phyloP scores from a whole-genome alignment of 2,888 invertebrate genomes.

The Dryobota labecula region DNA sequence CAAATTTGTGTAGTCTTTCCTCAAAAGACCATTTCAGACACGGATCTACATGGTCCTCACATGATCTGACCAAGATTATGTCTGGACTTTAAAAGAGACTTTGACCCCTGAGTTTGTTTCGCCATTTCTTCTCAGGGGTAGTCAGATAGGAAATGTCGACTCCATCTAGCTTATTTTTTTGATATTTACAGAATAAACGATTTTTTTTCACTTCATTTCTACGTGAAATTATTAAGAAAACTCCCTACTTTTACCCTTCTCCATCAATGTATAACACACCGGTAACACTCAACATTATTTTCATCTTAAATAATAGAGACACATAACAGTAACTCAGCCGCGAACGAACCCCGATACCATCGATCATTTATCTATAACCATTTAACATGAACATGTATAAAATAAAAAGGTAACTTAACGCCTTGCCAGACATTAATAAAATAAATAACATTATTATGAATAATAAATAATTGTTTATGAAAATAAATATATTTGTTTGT shows the following conservation, averaged over 20 bases:
- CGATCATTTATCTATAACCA: conserved; percentile 56
- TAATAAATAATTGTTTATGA: conserved; percentile 67
- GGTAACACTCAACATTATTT: conserved; percentile 23
- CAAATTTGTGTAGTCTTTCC: too few relatives aligned
- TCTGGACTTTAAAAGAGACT: too few relatives aligned
- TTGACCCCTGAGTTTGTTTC: too few relatives aligned
- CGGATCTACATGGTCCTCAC: too few relatives aligned
- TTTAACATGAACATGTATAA: conserved; percentile 42
- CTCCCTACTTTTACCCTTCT: not conserved
- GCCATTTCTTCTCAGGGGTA: too few relatives aligned
- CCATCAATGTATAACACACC: conserved; percentile 11
- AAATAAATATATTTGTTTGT: conserved; percentile 13
- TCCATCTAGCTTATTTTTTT: too few relatives aligned
- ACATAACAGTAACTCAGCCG: conserved; percentile 49
- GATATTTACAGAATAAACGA: too few relatives aligned
- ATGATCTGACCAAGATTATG: too few relatives aligned
- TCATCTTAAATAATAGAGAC: conserved; percentile 49
- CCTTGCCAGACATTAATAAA: conserved; percentile 66
- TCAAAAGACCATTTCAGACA: too few relatives aligned
- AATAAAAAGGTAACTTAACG: conserved; percentile 68
- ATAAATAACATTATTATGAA: conserved; percentile 74
- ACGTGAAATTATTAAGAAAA: not conserved
- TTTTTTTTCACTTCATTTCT: too few relatives aligned
- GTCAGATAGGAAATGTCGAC: too few relatives aligned
- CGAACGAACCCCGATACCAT: conserved; percentile 59